Evolutionary conservation across 1,140 invertebrate genomes (phyloP).

Genomic region (Augochlora pura): DNA sequence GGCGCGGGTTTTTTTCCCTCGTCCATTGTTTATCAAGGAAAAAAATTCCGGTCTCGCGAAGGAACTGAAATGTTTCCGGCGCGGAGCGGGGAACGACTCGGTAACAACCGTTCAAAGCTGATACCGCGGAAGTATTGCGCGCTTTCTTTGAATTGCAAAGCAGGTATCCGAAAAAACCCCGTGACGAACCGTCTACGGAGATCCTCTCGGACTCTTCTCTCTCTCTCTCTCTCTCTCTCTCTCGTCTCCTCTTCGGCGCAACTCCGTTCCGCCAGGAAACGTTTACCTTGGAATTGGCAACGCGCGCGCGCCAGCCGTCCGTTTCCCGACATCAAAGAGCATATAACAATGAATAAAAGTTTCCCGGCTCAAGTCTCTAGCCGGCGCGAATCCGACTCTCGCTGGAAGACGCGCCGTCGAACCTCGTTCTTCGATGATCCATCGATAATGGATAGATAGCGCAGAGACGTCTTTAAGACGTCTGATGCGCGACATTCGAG

Average conservation of each 20-base stretch:
- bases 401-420: too few species aligned
- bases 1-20: neutral
- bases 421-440: too few species aligned
- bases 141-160: slow-evolving; percentile 33
- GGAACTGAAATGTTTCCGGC: neutral
- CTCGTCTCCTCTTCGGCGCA: neutral
- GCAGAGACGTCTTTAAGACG: too few species aligned
- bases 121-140: slow-evolving; percentile 22
- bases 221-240: neutral
- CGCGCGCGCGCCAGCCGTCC: slow-evolving; percentile 17
- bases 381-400: neutral
- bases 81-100: neutral
- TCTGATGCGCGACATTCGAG: too few species aligned
- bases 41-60: neutral
- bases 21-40: neutral
- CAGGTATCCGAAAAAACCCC: slow-evolving; percentile 17
- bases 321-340: slow-evolving; percentile 25
- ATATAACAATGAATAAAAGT: slow-evolving; percentile 40
- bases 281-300: slow-evolving; percentile 33
- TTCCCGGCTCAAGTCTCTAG: neutral
- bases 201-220: neutral
- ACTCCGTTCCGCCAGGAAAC: slow-evolving; percentile 10
- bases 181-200: slow-evolving; percentile 10
- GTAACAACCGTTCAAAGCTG: slow-evolving; percentile 3
- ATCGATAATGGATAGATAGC: too few species aligned